Percentiles rank a stretch among this genome's conserved stretches.
phyloP scores from a whole-genome alignment of 2,888 invertebrate genomes.

The Heliconius erato region DNA sequence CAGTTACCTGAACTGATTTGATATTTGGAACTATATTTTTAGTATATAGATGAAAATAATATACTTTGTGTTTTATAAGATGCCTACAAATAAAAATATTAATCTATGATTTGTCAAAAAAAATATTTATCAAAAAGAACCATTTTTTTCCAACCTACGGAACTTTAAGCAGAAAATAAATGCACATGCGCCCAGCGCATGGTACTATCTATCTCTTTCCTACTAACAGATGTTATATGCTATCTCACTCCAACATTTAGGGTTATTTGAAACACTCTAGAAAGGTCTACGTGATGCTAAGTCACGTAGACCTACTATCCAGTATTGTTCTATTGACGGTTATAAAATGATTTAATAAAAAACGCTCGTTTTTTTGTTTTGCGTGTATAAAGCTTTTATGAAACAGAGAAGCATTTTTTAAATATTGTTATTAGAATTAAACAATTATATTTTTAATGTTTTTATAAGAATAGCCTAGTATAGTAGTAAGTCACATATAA shows the following conservation, averaged over 20 bases:
- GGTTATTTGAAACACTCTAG: conserved; percentile 28
- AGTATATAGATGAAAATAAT: too few relatives aligned
- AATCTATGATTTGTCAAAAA: too few relatives aligned
- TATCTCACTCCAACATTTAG: conserved; percentile 33
- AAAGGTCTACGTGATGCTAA: conserved; percentile 43
- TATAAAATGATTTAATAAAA: neutral
- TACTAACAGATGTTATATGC: conserved; percentile 11
- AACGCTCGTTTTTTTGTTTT: neutral
- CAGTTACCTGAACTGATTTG: too few relatives aligned
- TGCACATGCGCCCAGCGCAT: conserved; percentile 28
- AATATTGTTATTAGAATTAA: too few relatives aligned
- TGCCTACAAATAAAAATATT: too few relatives aligned
- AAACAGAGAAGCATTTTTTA: too few relatives aligned
- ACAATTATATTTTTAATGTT: neutral
- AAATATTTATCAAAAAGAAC: too few relatives aligned
- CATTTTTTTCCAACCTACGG: neutral
- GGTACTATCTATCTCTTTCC: conserved; percentile 33
- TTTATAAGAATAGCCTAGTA: neutral
- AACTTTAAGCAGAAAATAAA: conserved; percentile 2
- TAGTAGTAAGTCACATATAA: too few relatives aligned
- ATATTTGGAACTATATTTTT: too few relatives aligned
- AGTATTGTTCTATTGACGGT: neutral
- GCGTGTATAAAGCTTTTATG: neutral
- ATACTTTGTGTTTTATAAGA: too few relatives aligned
- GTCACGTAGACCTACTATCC: conserved; percentile 46